phyloP scores from a whole-genome alignment of 2,797 vertebrate genomes.

The Rhynchotus rufescens region DNA sequence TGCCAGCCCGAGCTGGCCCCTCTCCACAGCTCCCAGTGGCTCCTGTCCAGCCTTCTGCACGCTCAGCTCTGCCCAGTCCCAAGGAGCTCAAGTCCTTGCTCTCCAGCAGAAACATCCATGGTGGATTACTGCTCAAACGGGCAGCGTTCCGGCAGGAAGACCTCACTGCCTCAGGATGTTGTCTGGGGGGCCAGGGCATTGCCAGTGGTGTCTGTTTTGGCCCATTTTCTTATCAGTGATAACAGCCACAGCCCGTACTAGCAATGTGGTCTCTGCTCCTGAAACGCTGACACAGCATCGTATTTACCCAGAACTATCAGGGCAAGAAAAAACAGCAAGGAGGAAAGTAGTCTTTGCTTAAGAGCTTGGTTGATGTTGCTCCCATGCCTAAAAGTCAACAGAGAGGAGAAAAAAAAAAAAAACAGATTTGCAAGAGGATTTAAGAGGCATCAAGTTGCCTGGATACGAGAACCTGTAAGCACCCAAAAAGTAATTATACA shows the following conservation, averaged over 20 bases:
- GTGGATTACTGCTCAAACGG: neutral
- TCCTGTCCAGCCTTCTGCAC: neutral
- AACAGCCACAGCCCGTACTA: neutral
- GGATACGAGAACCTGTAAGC: slow-evolving; percentile 76
- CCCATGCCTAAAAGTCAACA: slow-evolving; percentile 22
- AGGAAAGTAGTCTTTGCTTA: neutral
- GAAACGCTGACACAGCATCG: rapidly evolving
- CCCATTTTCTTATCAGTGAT: rapidly evolving
- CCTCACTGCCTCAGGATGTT: rapidly evolving
- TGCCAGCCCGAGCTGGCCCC: too few relatives aligned
- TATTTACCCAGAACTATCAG: rapidly evolving
- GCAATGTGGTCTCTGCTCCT: neutral
- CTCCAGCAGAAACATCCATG: too few relatives aligned
- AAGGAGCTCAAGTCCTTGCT: neutral
- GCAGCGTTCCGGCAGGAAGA: neutral
- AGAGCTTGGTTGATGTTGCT: neutral
- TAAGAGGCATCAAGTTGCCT: slow-evolving; percentile 76
- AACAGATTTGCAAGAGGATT: slow-evolving; percentile 43
- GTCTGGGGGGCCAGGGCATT: rapidly evolving
- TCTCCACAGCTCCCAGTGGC: neutral
- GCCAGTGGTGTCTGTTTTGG: neutral
- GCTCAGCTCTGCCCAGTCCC: neutral
- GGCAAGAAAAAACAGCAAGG: neutral
- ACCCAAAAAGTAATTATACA: slow-evolving; percentile 79
- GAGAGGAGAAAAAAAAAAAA: neutral